A percentile compares a stretch with the other conserved stretches of the same genome.
phyloP scores from a whole-genome alignment of 1,140 invertebrate species.

The Aphelenchoides avenae region DNA sequence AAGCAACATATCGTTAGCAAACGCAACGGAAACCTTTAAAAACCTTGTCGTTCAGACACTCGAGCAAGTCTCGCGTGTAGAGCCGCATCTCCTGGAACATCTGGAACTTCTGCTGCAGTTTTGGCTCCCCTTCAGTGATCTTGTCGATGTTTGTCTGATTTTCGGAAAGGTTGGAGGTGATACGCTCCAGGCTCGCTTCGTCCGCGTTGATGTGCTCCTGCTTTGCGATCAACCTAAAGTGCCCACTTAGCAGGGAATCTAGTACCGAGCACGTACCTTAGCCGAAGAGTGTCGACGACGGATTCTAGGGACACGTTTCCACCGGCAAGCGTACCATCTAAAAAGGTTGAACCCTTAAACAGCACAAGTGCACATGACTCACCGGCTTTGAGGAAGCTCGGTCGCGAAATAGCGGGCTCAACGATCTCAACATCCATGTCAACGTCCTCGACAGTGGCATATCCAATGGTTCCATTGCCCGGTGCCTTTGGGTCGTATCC shows the following conservation, averaged over 20 bases:
- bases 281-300: constrained; percentile 6
- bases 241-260: too few relatives aligned
- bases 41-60: constrained; percentile 45
- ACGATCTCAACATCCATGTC: constrained; percentile 45
- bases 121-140: constrained; percentile 18
- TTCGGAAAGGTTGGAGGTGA: constrained; percentile 2
- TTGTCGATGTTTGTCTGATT: constrained; percentile 17
- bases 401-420: constrained; percentile 8
- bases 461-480: too few relatives aligned
- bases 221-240: too few relatives aligned
- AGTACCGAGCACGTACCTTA: too few relatives aligned
- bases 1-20: constrained; percentile 13
- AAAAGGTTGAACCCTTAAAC: too few relatives aligned
- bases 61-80: constrained; percentile 33
- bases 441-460: constrained; percentile 30
- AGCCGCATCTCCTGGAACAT: constrained; percentile 44
- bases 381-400: too few relatives aligned
- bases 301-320: constrained; percentile 12
- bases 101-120: constrained; percentile 33
- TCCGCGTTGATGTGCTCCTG: constrained; percentile 15
- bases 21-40: too few relatives aligned
- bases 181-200: constrained; percentile 2
- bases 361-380: too few relatives aligned
- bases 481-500: neutral
- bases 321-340: too few relatives aligned